A percentile compares a stretch with the other conserved stretches of the same genome.
These are phyloP conservation scores for Himalopsyche tibetana DNA, from an alignment of 2,888 invertebrate genomes.

Conservation along the genomic window DNA sequence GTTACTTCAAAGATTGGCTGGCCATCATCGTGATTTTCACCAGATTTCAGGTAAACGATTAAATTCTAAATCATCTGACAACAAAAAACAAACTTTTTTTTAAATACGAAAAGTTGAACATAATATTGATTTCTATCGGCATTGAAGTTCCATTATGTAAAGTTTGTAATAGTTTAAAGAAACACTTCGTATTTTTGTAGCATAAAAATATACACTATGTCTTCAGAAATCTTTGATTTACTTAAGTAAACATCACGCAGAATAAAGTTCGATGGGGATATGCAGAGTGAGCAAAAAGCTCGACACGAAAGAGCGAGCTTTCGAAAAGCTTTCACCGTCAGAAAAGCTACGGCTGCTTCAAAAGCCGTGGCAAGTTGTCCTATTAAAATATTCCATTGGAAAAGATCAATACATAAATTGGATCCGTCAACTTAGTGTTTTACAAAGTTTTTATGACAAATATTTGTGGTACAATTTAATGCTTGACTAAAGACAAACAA, in stretches of 20 bases:
- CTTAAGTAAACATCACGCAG: neutral
- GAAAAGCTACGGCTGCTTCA: neutral
- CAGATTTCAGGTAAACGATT: too few species aligned
- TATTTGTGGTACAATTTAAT: too few species aligned
- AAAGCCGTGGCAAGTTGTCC: slow-evolving; percentile 14
- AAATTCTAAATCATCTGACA: too few species aligned
- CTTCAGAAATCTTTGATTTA: neutral
- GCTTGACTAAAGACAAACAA: too few species aligned
- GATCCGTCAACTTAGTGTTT: neutral
- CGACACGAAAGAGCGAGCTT: neutral
- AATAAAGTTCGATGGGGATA: slow-evolving; percentile 1
- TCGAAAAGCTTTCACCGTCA: slow-evolving; percentile 5
- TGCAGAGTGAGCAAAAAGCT: neutral
- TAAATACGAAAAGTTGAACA: too few species aligned
- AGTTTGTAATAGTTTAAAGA: too few species aligned
- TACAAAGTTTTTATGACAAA: neutral
- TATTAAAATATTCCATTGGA: slow-evolving; percentile 15
- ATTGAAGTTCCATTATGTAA: too few species aligned
- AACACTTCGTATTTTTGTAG: neutral
- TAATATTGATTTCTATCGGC: too few species aligned
- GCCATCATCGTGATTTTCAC: too few species aligned
- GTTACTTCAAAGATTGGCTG: too few species aligned
- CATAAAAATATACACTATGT: neutral
- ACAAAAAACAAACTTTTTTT: too few species aligned
- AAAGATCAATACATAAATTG: slow-evolving; percentile 20